Evolutionary conservation across 2,113 vertebrate species (phyloP), one percentile per base, ranked within the genome.

Genomic region (Mustela lutreola): DNA sequence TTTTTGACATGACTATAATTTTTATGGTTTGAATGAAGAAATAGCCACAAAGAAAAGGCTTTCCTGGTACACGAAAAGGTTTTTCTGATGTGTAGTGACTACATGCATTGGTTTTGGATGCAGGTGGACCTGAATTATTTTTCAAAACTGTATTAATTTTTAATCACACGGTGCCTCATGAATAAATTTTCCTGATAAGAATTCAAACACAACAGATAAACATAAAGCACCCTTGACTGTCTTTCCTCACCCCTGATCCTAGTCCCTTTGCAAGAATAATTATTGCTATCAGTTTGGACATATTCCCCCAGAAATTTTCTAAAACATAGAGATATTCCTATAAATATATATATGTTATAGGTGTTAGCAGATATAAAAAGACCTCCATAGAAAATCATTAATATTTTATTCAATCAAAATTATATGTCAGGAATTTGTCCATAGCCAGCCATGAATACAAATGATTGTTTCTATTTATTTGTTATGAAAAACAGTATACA

Each of bases 61-160:
- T 88, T 93, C 21, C 28, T 60, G 39, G 36, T 65, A 75, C 91
- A 78, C 48, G 4, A 63, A 70, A 62, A 78, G 9, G 2, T 26
- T 97, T 90, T 48, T 84, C 50, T 95, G 62, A 42, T 73, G 16
- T 60, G 16, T 26, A 93, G 45, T 70, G 15, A 81, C 24, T 50
- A 5, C 39, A 63, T 22, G 3, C 28, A 31, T 48, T 91, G 70
- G 48, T 71, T 93, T 87, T 95, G 39, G 65, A 91, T 56, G 89
- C 12, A 36, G 65, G n/a, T 83, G 31, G 22, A 71, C 36, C 45
- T 81, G 67, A 70, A n/a, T 84, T 97, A 58, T 86, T 94, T 76
- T 96, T 97, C 58, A 94, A 96, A 95, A 90, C 12, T 65, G 2
- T 70, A 85, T 78, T 95, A 76, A 92, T 71, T 97, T 98, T 95